These are phyloP conservation scores for Novumbra hubbsi DNA, from an alignment of 2,797 vertebrate species.

Conservation along the genomic window DNA sequence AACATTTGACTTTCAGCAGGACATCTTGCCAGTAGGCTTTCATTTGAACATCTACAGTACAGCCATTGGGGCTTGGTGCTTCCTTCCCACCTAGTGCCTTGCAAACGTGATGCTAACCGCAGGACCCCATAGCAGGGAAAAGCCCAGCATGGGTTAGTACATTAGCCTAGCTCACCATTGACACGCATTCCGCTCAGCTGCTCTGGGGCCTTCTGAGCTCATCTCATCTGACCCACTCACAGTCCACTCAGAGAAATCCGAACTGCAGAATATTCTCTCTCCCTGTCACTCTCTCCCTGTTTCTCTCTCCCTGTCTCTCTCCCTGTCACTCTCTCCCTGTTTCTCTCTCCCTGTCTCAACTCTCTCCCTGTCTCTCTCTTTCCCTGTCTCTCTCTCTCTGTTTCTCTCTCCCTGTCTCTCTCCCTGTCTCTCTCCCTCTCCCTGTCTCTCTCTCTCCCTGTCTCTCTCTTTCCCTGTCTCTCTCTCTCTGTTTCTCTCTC, in stretches of 20 bases:
- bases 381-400: too few species aligned
- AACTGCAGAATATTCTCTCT: slow-evolving; percentile 29
- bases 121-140: slow-evolving; percentile 20
- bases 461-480: too few species aligned
- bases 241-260: slow-evolving; percentile 35
- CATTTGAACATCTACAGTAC: slow-evolving; percentile 11
- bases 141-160: slow-evolving; percentile 39
- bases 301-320: slow-evolving; percentile 16
- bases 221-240: slow-evolving; percentile 35
- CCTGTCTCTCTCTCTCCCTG: too few species aligned
- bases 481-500: too few species aligned
- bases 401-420: too few species aligned
- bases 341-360: too few species aligned
- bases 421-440: too few species aligned
- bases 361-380: too few species aligned
- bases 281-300: slow-evolving; percentile 5
- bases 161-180: slow-evolving; percentile 52
- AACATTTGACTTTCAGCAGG: slow-evolving; percentile 24
- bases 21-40: slow-evolving; percentile 33
- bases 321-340: not conserved
- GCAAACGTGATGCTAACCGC: slow-evolving; percentile 26
- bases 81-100: too few species aligned
- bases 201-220: slow-evolving; percentile 25
- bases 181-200: slow-evolving; percentile 40
- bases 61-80: slow-evolving; percentile 33